These are phyloP conservation scores for Gymnogyps californianus DNA, from an alignment of 2,113 vertebrate species.

Conservation along the genomic window DNA sequence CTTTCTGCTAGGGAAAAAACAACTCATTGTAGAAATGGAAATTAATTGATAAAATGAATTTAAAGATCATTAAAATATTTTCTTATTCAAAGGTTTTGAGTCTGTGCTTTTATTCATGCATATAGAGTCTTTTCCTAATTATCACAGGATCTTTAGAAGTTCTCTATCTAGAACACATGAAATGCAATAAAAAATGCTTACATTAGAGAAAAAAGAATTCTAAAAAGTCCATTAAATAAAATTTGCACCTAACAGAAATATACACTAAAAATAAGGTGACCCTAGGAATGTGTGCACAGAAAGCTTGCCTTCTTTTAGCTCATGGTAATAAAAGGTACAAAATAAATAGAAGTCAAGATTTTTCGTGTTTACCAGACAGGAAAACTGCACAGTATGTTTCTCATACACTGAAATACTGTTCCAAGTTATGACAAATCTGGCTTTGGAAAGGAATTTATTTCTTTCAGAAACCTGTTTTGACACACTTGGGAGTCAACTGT, in stretches of 20 bases:
- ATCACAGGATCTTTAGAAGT: neutral
- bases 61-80: neutral
- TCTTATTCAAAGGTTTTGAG: neutral
- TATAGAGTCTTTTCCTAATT: neutral
- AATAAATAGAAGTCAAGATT: neutral
- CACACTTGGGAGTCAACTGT: neutral
- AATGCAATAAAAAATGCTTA: slow-evolving; percentile 13
- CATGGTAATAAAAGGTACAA: neutral
- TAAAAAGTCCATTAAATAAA: neutral
- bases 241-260: neutral
- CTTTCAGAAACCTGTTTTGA: neutral
- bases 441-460: neutral
- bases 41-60: slow-evolving; percentile 5
- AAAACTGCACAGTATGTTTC: neutral
- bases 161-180: neutral
- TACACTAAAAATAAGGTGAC: neutral
- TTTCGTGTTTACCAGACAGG: neutral
- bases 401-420: neutral
- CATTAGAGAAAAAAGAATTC: neutral
- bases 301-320: neutral
- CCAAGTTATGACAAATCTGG: neutral
- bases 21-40: neutral
- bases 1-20: neutral
- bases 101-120: neutral
- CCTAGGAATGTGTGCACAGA: neutral